Evolutionary conservation across 1,140 invertebrate species (phyloP), one percentile per base, ranked within the genome.

Genomic region (Anthonomus grandis): DNA sequence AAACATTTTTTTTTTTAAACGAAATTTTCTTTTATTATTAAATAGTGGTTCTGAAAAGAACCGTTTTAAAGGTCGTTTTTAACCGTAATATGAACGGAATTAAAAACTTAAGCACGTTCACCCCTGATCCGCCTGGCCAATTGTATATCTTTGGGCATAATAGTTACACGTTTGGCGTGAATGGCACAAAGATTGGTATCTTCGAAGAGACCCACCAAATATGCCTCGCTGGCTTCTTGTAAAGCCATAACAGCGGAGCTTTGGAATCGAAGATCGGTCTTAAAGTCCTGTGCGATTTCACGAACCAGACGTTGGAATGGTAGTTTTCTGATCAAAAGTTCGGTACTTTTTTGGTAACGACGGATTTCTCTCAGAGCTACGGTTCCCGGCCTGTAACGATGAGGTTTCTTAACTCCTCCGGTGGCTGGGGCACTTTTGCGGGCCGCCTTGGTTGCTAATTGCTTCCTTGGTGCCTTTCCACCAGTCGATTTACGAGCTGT

Each of bases 61-160:
- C n/a, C n/a, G n/a, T n/a, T n/a, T n/a, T n/a, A n/a, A n/a, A n/a
- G n/a, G n/a, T n/a, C n/a, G n/a, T n/a, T n/a, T n/a, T n/a, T n/a
- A n/a, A n/a, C n/a, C n/a, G n/a, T n/a, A n/a, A n/a, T n/a, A n/a
- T n/a, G n/a, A n/a, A n/a, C n/a, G n/a, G n/a, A n/a, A n/a, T n/a
- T 39, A 6, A 8, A 10, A 27, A 49, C 19, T 86, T 86, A 88
- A 80, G 85, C 85, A 64, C 89, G 82, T 76, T 91, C 88, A 39
- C 88, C 87, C 67, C 87, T 84, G 71, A 91, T 90, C 78, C 91
- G 85, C 72, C 90, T 80, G 38, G 90, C 90, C 59, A 93, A 76
- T 73, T 95, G 93, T 68, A 96, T 95, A 71, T 95, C 93, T 77
- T 94, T 95, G 50, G 92, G 91, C 92, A 95, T 95, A 69, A 96